These are phyloP conservation scores for Choristoneura fumiferana DNA, from an alignment of 1,140 invertebrate genomes.

Conservation along the genomic window DNA sequence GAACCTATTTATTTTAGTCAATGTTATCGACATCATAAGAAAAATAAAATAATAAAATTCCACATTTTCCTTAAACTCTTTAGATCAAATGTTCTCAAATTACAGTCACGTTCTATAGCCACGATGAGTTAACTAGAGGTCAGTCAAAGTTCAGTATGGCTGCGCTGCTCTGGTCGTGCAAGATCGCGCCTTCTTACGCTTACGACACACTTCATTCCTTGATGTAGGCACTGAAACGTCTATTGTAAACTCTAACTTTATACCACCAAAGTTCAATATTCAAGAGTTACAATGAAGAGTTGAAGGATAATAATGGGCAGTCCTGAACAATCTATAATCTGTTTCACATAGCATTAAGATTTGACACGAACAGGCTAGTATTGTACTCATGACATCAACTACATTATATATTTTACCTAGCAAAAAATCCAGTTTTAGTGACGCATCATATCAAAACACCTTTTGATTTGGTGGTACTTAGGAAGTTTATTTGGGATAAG, in stretches of 20 bases:
- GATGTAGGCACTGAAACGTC: background rate
- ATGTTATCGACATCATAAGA: no score
- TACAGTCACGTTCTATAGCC: slow-evolving; percentile 6
- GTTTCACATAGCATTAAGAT: no score
- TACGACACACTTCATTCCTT: slow-evolving; percentile 7
- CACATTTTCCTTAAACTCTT: background rate
- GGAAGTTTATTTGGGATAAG: no score
- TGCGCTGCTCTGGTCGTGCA: slow-evolving; percentile 9
- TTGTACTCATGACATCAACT: no score
- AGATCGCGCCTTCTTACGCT: slow-evolving; percentile 9
- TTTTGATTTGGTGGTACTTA: no score
- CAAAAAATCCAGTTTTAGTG: no score
- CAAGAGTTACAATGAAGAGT: background rate
- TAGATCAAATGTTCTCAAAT: slow-evolving; percentile 7
- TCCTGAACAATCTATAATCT: background rate
- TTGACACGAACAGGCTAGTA: no score
- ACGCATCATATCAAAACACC: no score
- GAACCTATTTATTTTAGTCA: no score
- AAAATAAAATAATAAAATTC: no score
- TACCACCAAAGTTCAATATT: background rate
- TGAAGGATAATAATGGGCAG: slow-evolving; percentile 19
- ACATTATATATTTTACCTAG: no score
- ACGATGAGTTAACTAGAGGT: slow-evolving; percentile 29
- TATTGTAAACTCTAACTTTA: background rate
- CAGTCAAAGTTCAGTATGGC: slow-evolving; percentile 37